Conservation (phyloP, 2,888 invertebrate genomes). For the Nemurella pictetii region DNA sequence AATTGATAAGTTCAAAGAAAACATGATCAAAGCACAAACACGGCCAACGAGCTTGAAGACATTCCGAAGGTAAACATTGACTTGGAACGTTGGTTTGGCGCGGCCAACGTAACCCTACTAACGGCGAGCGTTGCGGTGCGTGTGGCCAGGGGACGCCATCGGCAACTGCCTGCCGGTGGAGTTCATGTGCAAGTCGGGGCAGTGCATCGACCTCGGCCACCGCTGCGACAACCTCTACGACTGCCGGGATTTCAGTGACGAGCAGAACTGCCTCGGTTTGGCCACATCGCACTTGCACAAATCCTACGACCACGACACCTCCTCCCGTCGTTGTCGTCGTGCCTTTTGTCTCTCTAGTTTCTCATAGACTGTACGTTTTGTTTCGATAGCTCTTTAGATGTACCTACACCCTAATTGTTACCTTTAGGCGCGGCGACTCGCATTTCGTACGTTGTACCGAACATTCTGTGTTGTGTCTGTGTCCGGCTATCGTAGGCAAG, state of each 20-base stretch:
- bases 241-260: conserved; percentile 88
- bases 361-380: neutral
- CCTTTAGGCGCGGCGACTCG: neutral
- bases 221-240: conserved; percentile 90
- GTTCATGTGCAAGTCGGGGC: conserved; percentile 74
- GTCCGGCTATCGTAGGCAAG: neutral
- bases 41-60: too few relatives aligned
- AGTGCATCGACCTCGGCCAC: conserved; percentile 74
- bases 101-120: too few relatives aligned
- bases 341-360: neutral
- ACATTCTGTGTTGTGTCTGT: neutral
- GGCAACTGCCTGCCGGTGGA: conserved; percentile 52
- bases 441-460: neutral
- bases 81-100: too few relatives aligned
- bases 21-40: too few relatives aligned
- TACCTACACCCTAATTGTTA: neutral
- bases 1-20: too few relatives aligned
- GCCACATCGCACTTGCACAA: conserved; percentile 40
- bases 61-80: too few relatives aligned
- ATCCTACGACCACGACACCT: too few relatives aligned
- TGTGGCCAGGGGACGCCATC: conserved; percentile 19
- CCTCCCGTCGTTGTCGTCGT: too few relatives aligned
- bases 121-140: too few relatives aligned
- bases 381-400: neutral
- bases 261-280: conserved; percentile 80